Evolutionary conservation across 1,140 invertebrate genomes (phyloP), one percentile per base, ranked within the genome.

Genomic region (Drosophila dunni): DNA sequence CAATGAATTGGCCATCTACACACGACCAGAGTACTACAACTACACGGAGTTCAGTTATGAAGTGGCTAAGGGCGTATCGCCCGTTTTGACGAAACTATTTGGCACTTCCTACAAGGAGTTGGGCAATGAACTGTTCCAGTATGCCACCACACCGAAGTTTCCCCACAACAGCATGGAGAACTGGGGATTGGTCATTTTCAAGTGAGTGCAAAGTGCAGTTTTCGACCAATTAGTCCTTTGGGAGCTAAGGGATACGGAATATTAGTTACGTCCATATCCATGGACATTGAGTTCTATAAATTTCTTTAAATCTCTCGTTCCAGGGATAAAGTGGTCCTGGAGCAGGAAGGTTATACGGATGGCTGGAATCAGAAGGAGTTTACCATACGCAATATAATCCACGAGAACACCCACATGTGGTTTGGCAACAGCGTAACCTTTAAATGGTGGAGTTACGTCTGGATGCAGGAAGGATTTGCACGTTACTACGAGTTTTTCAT

Each of bases 111-210:
- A 93, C 50, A 83, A 73, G 20, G 29, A 66, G 5, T 51, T 84
- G 42, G 81, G 42, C 79, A 92, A 93, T 44, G 77, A 86, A 0
- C 94, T 95, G 70, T 82, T 94, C 81, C 95, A 95, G 90, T 94
- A 96, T 77, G 94, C 95, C 7, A 96, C 96, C 1, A 94, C 97
- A 3, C 96, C 96, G 1, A 95, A 96, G 81, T 97, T 97, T 79
- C 93, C 94, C 9, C 94, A 94, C 51, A 96, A 96, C 11, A 96
- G 96, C 33, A 97, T 97, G 96, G 96, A 97, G 90, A 96, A 97
- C 92, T 97, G 96, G 96, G 96, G 96, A 8, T 90, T 97, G 7
- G 94, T 96, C 48, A 95, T 95, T 0, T 97, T 95, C 58, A 81
- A 66, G 78, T 80, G 42, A 20, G 60, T 33, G 6, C 2, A 61